A percentile compares a stretch with the other conserved stretches of the same genome.
Conservation (phyloP, 2,113 vertebrate species). For the Tragelaphus buxtoni region DNA sequence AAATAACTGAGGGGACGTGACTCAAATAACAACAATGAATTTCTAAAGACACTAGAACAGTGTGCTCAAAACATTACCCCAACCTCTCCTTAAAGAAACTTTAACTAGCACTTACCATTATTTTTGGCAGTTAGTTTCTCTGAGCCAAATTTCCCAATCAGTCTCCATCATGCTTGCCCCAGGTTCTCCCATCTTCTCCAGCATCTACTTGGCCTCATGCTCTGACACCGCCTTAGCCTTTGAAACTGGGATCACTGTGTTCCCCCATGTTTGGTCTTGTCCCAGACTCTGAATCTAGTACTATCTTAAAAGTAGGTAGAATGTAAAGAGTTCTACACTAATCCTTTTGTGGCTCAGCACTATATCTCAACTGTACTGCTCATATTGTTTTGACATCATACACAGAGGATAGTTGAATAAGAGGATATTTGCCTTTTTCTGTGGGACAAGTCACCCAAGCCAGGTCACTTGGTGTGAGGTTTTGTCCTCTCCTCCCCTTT, state of each 20-base stretch:
- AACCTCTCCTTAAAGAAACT: neutral
- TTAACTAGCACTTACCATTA: neutral
- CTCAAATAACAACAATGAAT: neutral
- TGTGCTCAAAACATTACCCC: neutral
- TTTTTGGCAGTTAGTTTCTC: neutral
- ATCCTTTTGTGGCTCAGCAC: neutral
- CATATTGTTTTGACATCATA: neutral
- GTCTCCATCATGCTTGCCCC: fast-evolving
- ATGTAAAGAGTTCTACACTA: neutral
- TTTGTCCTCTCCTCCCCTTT: neutral
- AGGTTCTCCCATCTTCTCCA: neutral
- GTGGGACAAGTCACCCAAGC: neutral
- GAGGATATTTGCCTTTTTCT: neutral
- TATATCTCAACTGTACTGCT: neutral
- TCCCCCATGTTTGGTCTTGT: neutral
- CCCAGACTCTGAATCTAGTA: neutral
- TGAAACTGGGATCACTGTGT: neutral
- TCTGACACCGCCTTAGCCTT: neutral
- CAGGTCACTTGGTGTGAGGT: neutral
- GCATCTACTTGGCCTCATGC: neutral
- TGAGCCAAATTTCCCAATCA: neutral
- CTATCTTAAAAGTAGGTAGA: neutral
- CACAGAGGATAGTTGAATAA: neutral
- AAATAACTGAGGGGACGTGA: neutral
- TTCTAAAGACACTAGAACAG: neutral